Evolutionary conservation across 2,888 invertebrate genomes (phyloP), one percentile per base, ranked within the genome.

Genomic region (Cosmopolites sordidus): DNA sequence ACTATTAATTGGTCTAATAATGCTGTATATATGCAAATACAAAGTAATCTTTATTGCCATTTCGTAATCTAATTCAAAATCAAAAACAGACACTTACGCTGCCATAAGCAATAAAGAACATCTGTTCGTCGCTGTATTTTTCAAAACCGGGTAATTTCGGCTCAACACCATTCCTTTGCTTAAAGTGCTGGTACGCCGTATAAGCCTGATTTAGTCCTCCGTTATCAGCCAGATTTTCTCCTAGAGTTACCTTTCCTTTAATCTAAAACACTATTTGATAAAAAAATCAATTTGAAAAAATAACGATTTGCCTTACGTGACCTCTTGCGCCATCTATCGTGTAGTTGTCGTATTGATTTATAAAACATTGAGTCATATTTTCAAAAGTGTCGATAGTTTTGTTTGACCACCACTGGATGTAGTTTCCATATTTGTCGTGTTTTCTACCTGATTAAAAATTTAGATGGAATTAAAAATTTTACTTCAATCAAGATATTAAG

Each of bases 331-430:
- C 84, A 0, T 81, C 73, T 16, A 88, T 65, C 60, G 83, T 83
- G 65, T 82, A 88, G 15, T 74, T 74, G 42, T 81, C 82, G 68
- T 94, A 95, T 69, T 95, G 93, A 38, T 89, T 80, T 12, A 93
- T 77, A 68, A 96, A 93, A 69, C 95, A 96, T 58, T 85, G 76
- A 0, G 89, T 85, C 66, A 84, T 83, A 59, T 87, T 81, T 45
- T 85, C 80, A 70, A 91, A 96, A 15, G 83, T 83, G 11, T 77
- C 73, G 42, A 89, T 83, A 0, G 92, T 92, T 39, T 76, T 75
- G 62, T 89, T 86, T 1, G 84, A 83, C 94, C 94, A 95, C 94
- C 94, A 95, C 56, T 89, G 87, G n/a, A 86, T 74, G 64, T 89
- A 77, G 73, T 92, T 92, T 9, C 95, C 95, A 60, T 83, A 78